Conservation (phyloP, 1,140 invertebrate species). For the Dendroctonus ponderosae region DNA sequence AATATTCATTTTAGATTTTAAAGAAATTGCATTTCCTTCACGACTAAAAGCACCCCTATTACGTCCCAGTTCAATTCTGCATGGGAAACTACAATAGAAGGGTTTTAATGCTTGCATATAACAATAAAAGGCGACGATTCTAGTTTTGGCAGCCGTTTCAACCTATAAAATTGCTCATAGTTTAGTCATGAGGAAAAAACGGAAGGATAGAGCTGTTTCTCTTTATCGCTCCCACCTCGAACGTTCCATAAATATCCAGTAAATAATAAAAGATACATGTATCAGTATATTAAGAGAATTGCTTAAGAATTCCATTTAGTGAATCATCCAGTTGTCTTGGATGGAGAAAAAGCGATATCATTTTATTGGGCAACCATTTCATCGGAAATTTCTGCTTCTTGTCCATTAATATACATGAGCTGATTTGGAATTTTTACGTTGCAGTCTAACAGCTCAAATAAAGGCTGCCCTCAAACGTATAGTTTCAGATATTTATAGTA, state of each 20-base stretch:
- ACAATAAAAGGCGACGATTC: slow-evolving; percentile 19
- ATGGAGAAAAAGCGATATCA: slow-evolving; percentile 2
- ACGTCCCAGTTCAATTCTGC: slow-evolving; percentile 10
- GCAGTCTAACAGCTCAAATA: too few species aligned
- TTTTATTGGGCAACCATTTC: slow-evolving; percentile 5
- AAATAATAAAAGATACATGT: slow-evolving; percentile 13
- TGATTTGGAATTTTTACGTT: background rate
- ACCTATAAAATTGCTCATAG: slow-evolving; percentile 23
- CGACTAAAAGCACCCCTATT: slow-evolving; percentile 8
- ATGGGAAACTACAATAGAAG: slow-evolving; percentile 7
- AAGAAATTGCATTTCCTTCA: slow-evolving; percentile 11
- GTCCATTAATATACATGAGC: slow-evolving; percentile 1
- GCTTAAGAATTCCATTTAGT: slow-evolving; percentile 8
- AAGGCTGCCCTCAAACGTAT: too few species aligned
- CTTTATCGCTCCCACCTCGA: slow-evolving; percentile 18
- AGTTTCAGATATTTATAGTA: too few species aligned
- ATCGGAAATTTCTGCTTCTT: slow-evolving; percentile 2
- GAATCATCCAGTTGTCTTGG: slow-evolving; percentile 10
- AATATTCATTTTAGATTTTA: slow-evolving; percentile 14
- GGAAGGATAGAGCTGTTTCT: slow-evolving; percentile 5
- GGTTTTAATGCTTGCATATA: slow-evolving; percentile 19
- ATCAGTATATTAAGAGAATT: slow-evolving; percentile 8
- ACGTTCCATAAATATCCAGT: slow-evolving; percentile 14
- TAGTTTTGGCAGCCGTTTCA: slow-evolving; percentile 16
- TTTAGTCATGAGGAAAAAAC: slow-evolving; percentile 24